Base-by-base conservation (phyloP, 2,113 vertebrate species). In the Malurus cyaneus region DNA sequence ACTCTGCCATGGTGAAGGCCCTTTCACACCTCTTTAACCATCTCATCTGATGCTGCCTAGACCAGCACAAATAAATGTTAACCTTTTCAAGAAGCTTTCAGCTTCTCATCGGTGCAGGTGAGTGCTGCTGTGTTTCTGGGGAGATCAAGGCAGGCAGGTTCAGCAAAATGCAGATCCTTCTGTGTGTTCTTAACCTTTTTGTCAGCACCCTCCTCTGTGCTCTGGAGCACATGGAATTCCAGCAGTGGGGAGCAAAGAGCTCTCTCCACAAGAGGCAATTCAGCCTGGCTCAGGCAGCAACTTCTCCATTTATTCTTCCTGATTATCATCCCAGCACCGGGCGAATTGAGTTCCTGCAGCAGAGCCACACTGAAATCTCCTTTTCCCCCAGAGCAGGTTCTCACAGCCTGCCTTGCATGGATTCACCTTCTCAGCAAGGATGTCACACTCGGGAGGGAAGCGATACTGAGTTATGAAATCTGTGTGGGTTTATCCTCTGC, bases 391-490 rank as follows among this genome's bases (percentile, higher is more conserved):
- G 36, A 5, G n/a, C 77, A 44, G 57, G 29, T 39, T 54, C 42
- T 73, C 73, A 25, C 56, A 91, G 69, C 39, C 80, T 71, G 46
- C 57, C 84, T 89, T 69, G 41, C 26, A 53, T 36, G 53, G 41
- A 46, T 53, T 89, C 80, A 87, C 78, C 80, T 89, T 81, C 66
- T 71, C 53, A 53, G n/a, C 17, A 17, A 15, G 66, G 80, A 76
- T 50, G 61, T 69, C 91, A 91, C 80, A 70, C 56, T 84, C 36
- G 56, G 76, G 89, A 89, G 28, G 77, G 57, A 64, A 66, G 64
- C 0, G 28, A 54, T 79, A 46, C 66, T 28, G 91, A 84, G 73
- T n/a, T 79, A 44, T 53, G 60, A 85, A 93, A 92, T 61, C 88
- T 39, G 9, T 49, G 64, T 32, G 2, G 1, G 41, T 92, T 94